These are phyloP conservation scores for Tipula unca DNA, from an alignment of 2,888 invertebrate genomes.

Conservation along the genomic window DNA sequence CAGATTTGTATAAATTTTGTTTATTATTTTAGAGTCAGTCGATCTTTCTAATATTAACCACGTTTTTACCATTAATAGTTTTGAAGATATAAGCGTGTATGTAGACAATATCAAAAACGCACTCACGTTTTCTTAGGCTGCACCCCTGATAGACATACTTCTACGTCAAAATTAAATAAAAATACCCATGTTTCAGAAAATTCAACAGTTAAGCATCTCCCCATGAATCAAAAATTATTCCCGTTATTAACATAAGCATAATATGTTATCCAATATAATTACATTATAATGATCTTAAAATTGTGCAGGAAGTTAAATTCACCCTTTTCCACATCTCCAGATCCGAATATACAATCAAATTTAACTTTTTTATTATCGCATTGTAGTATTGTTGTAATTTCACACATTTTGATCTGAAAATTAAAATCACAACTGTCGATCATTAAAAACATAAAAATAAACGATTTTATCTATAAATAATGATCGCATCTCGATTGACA, in stretches of 20 bases:
- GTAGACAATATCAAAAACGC: too few species aligned
- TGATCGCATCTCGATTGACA: neutral
- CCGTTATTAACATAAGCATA: neutral
- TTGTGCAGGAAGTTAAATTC: neutral
- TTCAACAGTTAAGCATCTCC: too few species aligned
- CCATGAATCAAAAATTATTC: neutral
- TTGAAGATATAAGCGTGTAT: too few species aligned
- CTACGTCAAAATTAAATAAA: too few species aligned
- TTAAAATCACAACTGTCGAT: neutral
- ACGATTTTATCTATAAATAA: neutral
- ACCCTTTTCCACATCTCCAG: neutral
- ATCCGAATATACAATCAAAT: neutral
- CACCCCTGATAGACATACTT: too few species aligned
- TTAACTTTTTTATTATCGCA: neutral
- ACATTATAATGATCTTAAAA: neutral
- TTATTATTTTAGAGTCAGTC: too few species aligned
- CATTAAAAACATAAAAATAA: neutral
- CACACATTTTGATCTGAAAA: neutral
- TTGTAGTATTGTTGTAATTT: neutral
- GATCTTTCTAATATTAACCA: too few species aligned
- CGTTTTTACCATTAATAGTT: too few species aligned
- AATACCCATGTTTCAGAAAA: too few species aligned
- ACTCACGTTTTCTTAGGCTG: too few species aligned
- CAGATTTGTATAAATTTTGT: too few species aligned
- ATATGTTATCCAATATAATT: neutral